Percentiles rank a stretch among this genome's conserved stretches.
Evolutionary conservation across 2,888 invertebrate species (phyloP).

Genomic region (Tetranychus piercei): DNA sequence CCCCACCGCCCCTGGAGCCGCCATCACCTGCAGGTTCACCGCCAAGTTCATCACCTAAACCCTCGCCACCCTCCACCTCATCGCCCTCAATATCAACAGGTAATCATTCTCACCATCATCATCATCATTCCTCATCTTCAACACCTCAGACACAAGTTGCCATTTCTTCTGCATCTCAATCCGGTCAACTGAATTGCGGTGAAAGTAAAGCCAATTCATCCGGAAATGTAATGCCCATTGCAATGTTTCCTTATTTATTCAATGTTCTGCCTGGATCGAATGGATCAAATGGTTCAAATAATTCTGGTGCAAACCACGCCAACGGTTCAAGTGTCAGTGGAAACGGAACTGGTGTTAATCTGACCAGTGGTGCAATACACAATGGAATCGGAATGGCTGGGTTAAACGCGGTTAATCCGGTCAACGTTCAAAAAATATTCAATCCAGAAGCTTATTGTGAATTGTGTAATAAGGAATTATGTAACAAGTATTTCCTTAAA

Average conservation of each 20-base stretch:
- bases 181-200: slow-evolving; percentile 15
- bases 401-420: background rate
- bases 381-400: background rate
- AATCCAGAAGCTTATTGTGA: slow-evolving; percentile 94
- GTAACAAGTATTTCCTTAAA: slow-evolving; percentile 92
- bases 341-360: slow-evolving; percentile 21
- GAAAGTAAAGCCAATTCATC: slow-evolving; percentile 19
- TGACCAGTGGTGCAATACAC: slow-evolving; percentile 5
- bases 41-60: slow-evolving; percentile 2
- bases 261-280: background rate
- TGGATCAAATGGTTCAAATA: background rate
- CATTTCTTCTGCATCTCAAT: background rate
- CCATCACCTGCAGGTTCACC: no score
- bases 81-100: background rate
- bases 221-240: background rate
- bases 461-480: slow-evolving; percentile 93
- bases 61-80: slow-evolving; percentile 15
- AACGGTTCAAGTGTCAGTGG: slow-evolving; percentile 3
- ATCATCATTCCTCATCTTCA: background rate
- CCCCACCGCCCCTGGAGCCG: no score
- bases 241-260: slow-evolving; percentile 5
- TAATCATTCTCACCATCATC: slow-evolving; percentile 2
- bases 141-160: background rate
- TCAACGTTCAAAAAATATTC: slow-evolving; percentile 44
- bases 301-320: background rate